Percentiles rank a stretch among this genome's conserved stretches.
These are phyloP conservation scores for Forbesichthys agassizii DNA, from an alignment of 2,113 vertebrate species.

Conservation along the genomic window DNA sequence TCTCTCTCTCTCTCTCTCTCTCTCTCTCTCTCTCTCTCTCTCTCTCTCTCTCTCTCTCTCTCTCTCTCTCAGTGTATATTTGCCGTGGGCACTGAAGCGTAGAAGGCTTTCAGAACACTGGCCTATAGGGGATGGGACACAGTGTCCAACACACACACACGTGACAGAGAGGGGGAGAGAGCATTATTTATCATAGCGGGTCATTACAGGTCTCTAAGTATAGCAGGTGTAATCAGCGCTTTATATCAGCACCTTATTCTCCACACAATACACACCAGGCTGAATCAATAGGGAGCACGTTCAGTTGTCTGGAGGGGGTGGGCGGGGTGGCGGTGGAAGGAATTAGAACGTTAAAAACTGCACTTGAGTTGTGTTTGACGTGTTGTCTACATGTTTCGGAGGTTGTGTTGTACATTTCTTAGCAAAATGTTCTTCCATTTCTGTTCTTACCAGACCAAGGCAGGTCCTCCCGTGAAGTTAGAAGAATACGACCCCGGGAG, in stretches of 20 bases:
- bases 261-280: conserved; percentile 46
- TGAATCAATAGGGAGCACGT: conserved; percentile 48
- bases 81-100: conserved; percentile 75
- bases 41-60: no score
- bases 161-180: conserved; percentile 22
- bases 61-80: conserved; percentile 80
- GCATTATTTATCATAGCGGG: conserved; percentile 69
- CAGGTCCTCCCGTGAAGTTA: conserved; percentile 39
- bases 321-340: conserved; percentile 8
- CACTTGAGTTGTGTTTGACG: background rate
- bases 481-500: background rate
- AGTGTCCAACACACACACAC: conserved; percentile 57
- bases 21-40: no score
- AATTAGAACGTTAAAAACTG: background rate
- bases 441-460: conserved; percentile 50
- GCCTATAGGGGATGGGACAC: conserved; percentile 70
- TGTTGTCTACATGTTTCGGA: background rate
- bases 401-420: background rate
- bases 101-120: conserved; percentile 76
- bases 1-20: no score
- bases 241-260: conserved; percentile 69
- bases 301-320: conserved; percentile 45
- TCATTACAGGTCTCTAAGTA: conserved; percentile 78
- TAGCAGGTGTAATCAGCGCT: conserved; percentile 69
- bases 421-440: background rate